Conservation (phyloP, 2,797 vertebrate genomes). For the Malacoctenus gilli region DNA sequence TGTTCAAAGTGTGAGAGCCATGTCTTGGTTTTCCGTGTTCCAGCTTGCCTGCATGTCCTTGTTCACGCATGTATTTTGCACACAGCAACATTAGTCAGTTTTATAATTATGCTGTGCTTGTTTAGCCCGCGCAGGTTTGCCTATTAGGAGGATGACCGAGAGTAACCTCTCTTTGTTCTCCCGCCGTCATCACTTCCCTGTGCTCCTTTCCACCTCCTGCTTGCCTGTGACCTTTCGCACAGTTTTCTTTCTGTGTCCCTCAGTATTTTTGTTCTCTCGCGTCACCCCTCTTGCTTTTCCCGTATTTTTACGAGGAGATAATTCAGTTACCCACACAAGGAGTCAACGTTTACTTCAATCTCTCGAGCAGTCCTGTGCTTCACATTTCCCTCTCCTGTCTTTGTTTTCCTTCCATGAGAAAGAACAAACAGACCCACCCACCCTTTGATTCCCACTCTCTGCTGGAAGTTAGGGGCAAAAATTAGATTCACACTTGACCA, state of each 20-base stretch:
- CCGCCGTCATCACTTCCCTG: slow-evolving; percentile 18
- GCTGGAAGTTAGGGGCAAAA: slow-evolving; percentile 44
- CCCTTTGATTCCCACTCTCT: slow-evolving; percentile 23
- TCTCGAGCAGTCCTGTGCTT: not conserved
- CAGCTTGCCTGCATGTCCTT: not conserved
- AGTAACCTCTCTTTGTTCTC: slow-evolving; percentile 76
- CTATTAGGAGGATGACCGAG: slow-evolving; percentile 61
- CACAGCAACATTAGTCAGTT: slow-evolving; percentile 27
- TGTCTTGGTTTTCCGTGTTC: slow-evolving; percentile 14
- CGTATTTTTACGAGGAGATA: too few relatives aligned
- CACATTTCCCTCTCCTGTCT: slow-evolving; percentile 3
- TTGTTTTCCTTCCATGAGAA: slow-evolving; percentile 18
- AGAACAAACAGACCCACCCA: slow-evolving; percentile 5
- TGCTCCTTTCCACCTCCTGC: slow-evolving; percentile 22
- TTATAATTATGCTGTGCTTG: slow-evolving; percentile 28
- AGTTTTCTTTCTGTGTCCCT: not conserved
- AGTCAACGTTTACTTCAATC: not conserved
- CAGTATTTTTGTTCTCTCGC: not conserved
- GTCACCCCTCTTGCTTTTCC: not conserved
- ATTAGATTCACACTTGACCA: slow-evolving; percentile 20
- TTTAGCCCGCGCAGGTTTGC: slow-evolving; percentile 46
- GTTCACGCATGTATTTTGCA: slow-evolving; percentile 13
- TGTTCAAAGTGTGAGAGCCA: slow-evolving; percentile 3
- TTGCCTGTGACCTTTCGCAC: slow-evolving; percentile 7
- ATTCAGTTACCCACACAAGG: too few relatives aligned